Base-by-base conservation (phyloP, 2,113 vertebrate genomes). In the Prunella himalayana region DNA sequence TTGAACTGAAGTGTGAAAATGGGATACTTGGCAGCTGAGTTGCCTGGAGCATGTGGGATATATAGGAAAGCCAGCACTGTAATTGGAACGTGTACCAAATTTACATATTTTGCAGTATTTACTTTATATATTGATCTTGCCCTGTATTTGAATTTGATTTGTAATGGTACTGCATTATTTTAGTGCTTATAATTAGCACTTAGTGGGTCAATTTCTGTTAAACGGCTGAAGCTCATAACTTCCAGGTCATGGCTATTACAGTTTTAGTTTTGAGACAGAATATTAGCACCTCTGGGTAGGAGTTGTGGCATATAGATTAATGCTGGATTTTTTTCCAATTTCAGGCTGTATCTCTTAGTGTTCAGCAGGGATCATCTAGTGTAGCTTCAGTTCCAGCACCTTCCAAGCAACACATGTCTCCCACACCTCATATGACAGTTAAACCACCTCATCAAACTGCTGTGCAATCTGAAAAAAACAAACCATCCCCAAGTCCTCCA, bases 341-440 rank as follows among this genome's bases (percentile, higher is more conserved):
- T 96, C 90, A 98, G 98, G 98, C 98, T 94, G 98, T 98, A 94
- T 98, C 98, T 95, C 98, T 98, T 77, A 98, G 98, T 42, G 98
- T 98, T 96, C 98, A 98, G 71, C 98, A 98, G 83, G 98, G 97
- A 63, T 97, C 98, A 77, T 97, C 98, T 64, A 97, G 82, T 87
- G 72, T 98, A 83, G 96, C 97, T 96, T 96, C 98, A 78, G 97
- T 95, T 96, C 97, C 98, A 89, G 90, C 96, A 94, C 95, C 98
- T 93, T 91, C 97, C 68, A 98, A 98, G 94, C 97, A 97, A 41
- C 98, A 98, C 45, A 82, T 98, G 83, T 96, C 98, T 82, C 97
- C 97, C 21, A 92, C 98, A 82, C 80, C 98, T 73, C 96, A 97
- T 61, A 92, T 97, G 94, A 61, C 97, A 77, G 93, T 95, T 88